A percentile compares a stretch with the other conserved stretches of the same genome.
These are phyloP conservation scores for Coleophora deauratella DNA, from an alignment of 2,888 invertebrate genomes.

Conservation along the genomic window DNA sequence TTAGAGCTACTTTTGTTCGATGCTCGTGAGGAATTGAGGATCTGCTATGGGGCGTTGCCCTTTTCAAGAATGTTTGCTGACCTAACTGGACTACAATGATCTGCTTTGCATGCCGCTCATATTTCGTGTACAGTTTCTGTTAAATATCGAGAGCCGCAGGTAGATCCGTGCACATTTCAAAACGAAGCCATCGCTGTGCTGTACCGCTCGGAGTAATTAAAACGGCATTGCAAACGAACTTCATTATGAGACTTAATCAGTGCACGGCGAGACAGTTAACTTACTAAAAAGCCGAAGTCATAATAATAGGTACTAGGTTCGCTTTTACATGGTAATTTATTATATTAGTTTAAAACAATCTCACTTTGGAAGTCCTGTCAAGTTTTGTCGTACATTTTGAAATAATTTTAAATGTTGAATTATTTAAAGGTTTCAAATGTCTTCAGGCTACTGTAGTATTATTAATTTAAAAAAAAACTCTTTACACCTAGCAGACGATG, in stretches of 20 bases:
- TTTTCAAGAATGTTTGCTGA: slow-evolving; percentile 66
- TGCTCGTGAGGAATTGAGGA: slow-evolving; percentile 13
- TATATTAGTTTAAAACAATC: too few relatives aligned
- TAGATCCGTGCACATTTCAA: too few relatives aligned
- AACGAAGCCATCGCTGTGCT: slow-evolving; percentile 40
- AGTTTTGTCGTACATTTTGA: too few relatives aligned
- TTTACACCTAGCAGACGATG: neutral
- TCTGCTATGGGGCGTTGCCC: slow-evolving; percentile 64
- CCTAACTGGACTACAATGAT: slow-evolving; percentile 71
- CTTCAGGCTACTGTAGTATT: too few relatives aligned
- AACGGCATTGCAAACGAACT: slow-evolving; percentile 53
- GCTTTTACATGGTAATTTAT: slow-evolving; percentile 29
- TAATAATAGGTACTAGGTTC: slow-evolving; percentile 38
- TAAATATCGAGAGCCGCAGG: slow-evolving; percentile 17
- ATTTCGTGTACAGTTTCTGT: slow-evolving; percentile 46
- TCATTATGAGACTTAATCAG: slow-evolving; percentile 60
- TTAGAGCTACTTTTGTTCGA: slow-evolving; percentile 36
- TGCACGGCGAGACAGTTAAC: slow-evolving; percentile 56
- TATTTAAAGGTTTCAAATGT: too few relatives aligned
- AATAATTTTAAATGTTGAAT: too few relatives aligned
- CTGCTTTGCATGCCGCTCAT: slow-evolving; percentile 51
- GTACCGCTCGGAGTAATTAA: slow-evolving; percentile 43
- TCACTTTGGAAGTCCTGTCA: too few relatives aligned
- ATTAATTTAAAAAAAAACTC: too few relatives aligned
- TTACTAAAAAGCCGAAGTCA: slow-evolving; percentile 31